Evolutionary conservation across 1,140 invertebrate genomes (phyloP).

Genomic region (Ericerus pela): DNA sequence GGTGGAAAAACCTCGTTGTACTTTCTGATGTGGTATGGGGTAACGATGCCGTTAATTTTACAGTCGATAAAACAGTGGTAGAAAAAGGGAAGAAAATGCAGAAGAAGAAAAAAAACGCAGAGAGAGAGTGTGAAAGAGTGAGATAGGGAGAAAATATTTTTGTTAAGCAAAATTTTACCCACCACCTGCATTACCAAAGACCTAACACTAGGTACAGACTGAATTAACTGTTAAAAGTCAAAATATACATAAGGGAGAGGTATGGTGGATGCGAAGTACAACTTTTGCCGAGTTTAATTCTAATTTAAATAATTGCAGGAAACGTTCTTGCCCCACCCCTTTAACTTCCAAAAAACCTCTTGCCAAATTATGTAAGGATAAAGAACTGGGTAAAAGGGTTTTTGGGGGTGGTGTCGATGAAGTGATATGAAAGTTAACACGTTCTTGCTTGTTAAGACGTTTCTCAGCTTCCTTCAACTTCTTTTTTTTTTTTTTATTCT

Average conservation of each 20-base stretch:
- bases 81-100: conserved; percentile 1
- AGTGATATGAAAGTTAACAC: conserved; percentile 7
- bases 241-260: too few species aligned
- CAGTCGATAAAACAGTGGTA: conserved; percentile 9
- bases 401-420: neutral
- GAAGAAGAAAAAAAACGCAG: too few species aligned
- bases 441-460: conserved; percentile 4
- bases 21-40: too few species aligned
- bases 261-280: neutral
- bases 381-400: neutral
- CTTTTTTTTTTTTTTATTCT: too few species aligned
- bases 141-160: too few species aligned
- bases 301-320: conserved; percentile 12
- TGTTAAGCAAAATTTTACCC: too few species aligned
- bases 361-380: too few species aligned
- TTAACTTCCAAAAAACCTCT: too few species aligned
- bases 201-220: neutral
- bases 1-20: too few species aligned
- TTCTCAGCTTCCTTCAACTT: too few species aligned
- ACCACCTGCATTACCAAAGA: neutral
- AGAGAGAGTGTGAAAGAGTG: too few species aligned
- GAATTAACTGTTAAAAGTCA: conserved; percentile 11
- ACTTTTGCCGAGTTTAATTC: neutral
- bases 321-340: too few species aligned
- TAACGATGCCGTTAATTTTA: conserved; percentile 10